Base-by-base conservation (phyloP, 2,888 invertebrate genomes). In the Dysmachus trigonus region DNA sequence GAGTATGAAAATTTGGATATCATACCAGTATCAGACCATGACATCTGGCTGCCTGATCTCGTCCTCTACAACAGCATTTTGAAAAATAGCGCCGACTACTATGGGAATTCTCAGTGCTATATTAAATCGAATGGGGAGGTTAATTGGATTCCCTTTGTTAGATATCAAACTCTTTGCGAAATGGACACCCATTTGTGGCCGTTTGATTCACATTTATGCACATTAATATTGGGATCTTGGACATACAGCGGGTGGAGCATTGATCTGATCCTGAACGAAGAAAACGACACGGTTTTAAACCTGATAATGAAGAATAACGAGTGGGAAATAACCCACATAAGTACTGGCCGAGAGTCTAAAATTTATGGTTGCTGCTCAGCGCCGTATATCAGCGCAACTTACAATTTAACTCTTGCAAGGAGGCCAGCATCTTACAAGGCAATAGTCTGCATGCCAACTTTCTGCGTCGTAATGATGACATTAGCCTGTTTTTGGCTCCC, bases 21-120 rank as follows among this genome's bases (percentile, higher is more conserved):
- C 71, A 91, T 95, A 53, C 93, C 95, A 90, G 92, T 95, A 89
- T 94, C 94, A 8, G 94, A 94, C 86, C 95, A 95, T 90, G 95
- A 96, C 90, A 93, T 97, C 88, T 97, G 97, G 96, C 94, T 94
- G 91, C 97, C 96, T 3, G 96, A 96, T 91, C 92, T 96, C 87
- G 88, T 91, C 87, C 93, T 96, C 15, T 94, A 95, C 88, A 96
- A 96, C 92, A 95, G 95, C 87, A 95, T 95, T 2, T 93, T 93
- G 8, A 93, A 94, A 51, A 93, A 93, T 71, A 93, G 93, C 10
- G 93, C 94, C 53, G 94, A 94, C 88, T 93, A 94, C 88, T 94
- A 93, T 89, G 94, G 94, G 1, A 94, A 94, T 89, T 93, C 94
- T 0, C 93, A 94, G 88, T 93, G 93, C 85, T 87, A 94, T 1